Conservation (phyloP, 2,113 vertebrate genomes). For the Polypterus senegalus region DNA sequence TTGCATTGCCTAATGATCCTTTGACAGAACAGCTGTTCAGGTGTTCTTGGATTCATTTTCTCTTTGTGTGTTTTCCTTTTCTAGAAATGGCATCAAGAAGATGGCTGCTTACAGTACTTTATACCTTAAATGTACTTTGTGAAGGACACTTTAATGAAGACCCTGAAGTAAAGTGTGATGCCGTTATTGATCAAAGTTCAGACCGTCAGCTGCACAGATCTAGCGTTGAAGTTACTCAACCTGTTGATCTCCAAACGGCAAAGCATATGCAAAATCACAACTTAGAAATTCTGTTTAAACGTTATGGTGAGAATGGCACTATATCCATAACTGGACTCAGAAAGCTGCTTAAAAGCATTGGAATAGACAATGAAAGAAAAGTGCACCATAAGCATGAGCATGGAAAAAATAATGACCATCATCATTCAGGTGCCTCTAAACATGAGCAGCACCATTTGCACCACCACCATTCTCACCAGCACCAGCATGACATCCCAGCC, state of each 20-base stretch:
- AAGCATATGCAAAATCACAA: constrained; percentile 55
- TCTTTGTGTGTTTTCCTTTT: not conserved
- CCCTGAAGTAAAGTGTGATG: constrained; percentile 16
- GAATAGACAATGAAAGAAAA: constrained; percentile 59
- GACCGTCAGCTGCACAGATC: not conserved
- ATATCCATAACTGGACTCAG: constrained; percentile 71
- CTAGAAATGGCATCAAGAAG: constrained; percentile 13
- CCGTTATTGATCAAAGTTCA: not conserved
- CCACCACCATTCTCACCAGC: constrained; percentile 34
- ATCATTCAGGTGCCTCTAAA: constrained; percentile 12
- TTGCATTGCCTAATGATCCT: not conserved
- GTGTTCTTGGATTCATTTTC: not conserved
- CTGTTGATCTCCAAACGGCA: constrained; percentile 52
- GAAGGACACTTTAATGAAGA: not conserved
- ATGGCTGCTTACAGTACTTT: not conserved
- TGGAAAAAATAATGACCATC: constrained; percentile 1
- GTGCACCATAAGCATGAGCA: constrained; percentile 29
- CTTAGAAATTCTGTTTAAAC: constrained; percentile 76
- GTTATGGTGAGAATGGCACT: constrained; percentile 80
- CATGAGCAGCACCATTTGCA: constrained; percentile 19
- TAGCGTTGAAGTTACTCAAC: constrained; percentile 2
- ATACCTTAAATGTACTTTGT: constrained; percentile 3
- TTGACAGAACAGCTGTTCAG: not conserved
- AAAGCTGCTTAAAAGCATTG: constrained; percentile 69
- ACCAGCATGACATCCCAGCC: not conserved